phyloP scores from a whole-genome alignment of 1,140 invertebrate species.

The Papilio polytes region DNA sequence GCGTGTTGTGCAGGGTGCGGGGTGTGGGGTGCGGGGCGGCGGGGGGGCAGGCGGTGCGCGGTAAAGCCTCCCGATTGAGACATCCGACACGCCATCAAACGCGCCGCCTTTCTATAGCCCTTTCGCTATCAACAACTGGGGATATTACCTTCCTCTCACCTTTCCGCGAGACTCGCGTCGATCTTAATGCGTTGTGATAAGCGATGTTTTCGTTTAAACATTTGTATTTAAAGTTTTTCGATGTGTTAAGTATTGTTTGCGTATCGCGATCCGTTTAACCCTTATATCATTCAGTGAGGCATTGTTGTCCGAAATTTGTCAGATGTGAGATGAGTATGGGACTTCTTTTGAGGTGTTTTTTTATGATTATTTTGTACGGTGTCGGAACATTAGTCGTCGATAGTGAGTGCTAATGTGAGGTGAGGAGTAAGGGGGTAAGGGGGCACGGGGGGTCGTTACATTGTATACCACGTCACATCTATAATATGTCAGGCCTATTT shows the following conservation, averaged over 20 bases:
- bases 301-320: conserved; percentile 79
- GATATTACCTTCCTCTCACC: conserved; percentile 48
- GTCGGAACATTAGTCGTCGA: conserved; percentile 69
- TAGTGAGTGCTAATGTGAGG: conserved; percentile 58
- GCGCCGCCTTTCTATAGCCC: conserved; percentile 74
- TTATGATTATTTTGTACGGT: conserved; percentile 53
- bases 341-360: conserved; percentile 59
- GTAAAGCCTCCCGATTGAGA: conserved; percentile 78
- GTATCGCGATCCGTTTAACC: conserved; percentile 71
- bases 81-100: conserved; percentile 80
- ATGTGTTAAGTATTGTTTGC: conserved; percentile 46
- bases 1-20: conserved; percentile 45
- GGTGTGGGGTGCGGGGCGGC: conserved; percentile 57
- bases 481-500: conserved; percentile 4
- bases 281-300: conserved; percentile 72
- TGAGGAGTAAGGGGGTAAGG: conserved; percentile 46
- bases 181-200: conserved; percentile 39
- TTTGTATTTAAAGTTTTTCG: conserved; percentile 23
- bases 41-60: conserved; percentile 60
- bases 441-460: neutral
- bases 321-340: conserved; percentile 67
- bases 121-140: conserved; percentile 62
- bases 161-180: neutral
- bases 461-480: conserved; percentile 48
- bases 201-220: conserved; percentile 36